Evolutionary conservation across 2,113 vertebrate species (phyloP).

Genomic region (Herpetotheres cachinnans): DNA sequence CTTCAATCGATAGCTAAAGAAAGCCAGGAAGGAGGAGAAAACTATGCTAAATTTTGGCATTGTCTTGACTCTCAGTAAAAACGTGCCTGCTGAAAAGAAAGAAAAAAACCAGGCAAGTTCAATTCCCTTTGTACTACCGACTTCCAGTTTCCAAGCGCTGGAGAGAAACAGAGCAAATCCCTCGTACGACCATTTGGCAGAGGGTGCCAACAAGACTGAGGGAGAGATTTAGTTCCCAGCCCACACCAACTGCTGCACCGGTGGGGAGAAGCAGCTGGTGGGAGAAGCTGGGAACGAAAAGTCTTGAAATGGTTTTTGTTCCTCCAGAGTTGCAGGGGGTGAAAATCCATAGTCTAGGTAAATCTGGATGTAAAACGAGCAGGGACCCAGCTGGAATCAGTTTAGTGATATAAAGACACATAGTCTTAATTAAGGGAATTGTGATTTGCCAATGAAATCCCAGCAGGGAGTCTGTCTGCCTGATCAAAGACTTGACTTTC

Average conservation of each 20-base stretch:
- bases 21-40: not conserved
- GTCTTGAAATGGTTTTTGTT: slow-evolving; percentile 23
- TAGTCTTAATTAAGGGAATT: slow-evolving; percentile 82
- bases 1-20: not conserved
- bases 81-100: not conserved
- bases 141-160: not conserved
- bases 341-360: slow-evolving; percentile 40
- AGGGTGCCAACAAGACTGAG: not conserved
- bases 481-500: slow-evolving; percentile 74
- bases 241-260: not conserved
- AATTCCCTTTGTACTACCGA: not conserved
- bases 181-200: fast-evolving
- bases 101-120: not conserved
- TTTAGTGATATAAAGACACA: slow-evolving; percentile 68
- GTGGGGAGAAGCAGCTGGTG: not conserved
- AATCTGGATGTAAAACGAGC: slow-evolving; percentile 64
- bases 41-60: not conserved
- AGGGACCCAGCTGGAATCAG: slow-evolving; percentile 61
- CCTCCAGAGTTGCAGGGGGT: not conserved
- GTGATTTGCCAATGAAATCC: slow-evolving; percentile 78
- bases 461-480: slow-evolving; percentile 75
- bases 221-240: not conserved
- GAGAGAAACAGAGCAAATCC: slow-evolving; percentile 34
- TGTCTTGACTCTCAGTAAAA: not conserved
- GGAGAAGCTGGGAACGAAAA: not conserved